Evolutionary conservation across 2,113 vertebrate genomes (phyloP), one percentile per base, ranked within the genome.

Genomic region (Chascanopsetta lugubris): DNA sequence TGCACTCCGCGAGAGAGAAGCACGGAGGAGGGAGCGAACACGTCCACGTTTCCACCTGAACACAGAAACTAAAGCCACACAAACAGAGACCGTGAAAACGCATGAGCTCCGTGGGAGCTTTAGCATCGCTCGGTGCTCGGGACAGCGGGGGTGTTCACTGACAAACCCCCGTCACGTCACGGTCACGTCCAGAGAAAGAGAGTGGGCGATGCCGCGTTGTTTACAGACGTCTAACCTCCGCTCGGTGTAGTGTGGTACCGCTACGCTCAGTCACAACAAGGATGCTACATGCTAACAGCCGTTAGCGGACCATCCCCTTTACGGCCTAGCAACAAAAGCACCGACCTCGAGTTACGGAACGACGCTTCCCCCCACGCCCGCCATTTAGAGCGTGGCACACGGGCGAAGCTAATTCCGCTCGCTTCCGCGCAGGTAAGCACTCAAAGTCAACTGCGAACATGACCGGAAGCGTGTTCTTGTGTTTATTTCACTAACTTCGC

Each of bases 351-450:
- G 80, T 87, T 85, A 75, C 72, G 62, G 73, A 61, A 11, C 77
- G 61, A 40, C 71, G 82, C 72, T 30, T 22, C 22, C 56, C 38
- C 59, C 38, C 38, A 42, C 75, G 82, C 86, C 86, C 89, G 87
- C 89, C 89, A 89, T 90, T 89, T 82, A 70, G 64, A 83, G 77
- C 80, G 73, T 61, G 83, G 79, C 77, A 61, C 57, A 45, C 73
- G 72, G 61, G 58, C 17, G 60, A 60, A 25, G 57, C 57, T 21
- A 49, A 45, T 30, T n/a, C 40, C 27, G 2, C 61, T 9, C 51
- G 20, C 8, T 57, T 61, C 61, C 29, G 25, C 27, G 6, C 55
- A 81, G 69, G 82, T 72, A 53, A 75, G 80, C 32, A 15, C 12
- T 12, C 32, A 36, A 61, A 59, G 21, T 18, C 8, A 7, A 36